Evolutionary conservation across 1,140 invertebrate genomes (phyloP).

Genomic region (Amphibalanus amphitrite): DNA sequence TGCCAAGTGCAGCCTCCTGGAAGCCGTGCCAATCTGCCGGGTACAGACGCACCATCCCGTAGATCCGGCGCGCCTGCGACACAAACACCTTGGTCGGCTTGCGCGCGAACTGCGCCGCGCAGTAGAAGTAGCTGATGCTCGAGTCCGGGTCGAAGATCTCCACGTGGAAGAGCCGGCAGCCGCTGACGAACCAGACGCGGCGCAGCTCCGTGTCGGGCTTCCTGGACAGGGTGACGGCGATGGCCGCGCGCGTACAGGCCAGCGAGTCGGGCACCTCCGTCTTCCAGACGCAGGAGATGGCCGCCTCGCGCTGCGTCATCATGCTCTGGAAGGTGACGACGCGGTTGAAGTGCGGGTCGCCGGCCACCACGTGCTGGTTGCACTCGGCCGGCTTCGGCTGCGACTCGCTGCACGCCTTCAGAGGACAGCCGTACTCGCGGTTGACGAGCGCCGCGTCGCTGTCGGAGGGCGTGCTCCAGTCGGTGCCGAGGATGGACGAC

Average conservation of each 20-base stretch:
- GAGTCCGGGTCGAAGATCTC: background rate
- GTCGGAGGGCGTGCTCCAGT: background rate
- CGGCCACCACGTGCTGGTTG: background rate
- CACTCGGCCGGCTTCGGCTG: background rate
- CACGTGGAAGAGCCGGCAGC: background rate
- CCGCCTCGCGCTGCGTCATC: background rate
- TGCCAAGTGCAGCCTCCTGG: background rate
- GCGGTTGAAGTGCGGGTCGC: background rate
- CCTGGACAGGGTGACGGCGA: background rate
- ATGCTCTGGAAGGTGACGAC: background rate
- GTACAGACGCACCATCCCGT: background rate
- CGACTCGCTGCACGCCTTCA: background rate
- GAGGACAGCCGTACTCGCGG: constrained; percentile 1
- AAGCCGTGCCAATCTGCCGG: background rate
- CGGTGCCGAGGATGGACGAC: background rate
- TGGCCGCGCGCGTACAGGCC: background rate
- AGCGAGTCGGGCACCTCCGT: background rate
- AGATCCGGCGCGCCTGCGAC: background rate
- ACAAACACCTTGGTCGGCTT: background rate
- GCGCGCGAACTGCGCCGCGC: background rate
- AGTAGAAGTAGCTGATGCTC: background rate
- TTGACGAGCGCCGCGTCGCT: background rate
- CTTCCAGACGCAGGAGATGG: background rate
- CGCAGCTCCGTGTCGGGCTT: background rate
- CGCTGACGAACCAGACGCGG: background rate